Conservation (phyloP, 2,888 invertebrate species). For the Clepsis dumicolana region DNA sequence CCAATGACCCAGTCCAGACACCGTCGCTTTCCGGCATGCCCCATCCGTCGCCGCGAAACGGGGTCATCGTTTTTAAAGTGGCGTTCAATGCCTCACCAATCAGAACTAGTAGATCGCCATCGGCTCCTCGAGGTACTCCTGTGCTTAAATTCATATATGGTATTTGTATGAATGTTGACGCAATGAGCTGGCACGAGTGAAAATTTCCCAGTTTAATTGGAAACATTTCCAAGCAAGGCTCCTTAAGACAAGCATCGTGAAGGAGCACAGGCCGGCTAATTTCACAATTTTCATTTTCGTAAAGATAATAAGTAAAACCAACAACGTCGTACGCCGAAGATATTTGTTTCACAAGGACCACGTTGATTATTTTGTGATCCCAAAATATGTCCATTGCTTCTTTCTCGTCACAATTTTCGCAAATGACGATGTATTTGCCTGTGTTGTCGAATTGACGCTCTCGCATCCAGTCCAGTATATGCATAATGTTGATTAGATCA, state of each 20-base stretch:
- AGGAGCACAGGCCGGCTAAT: slow-evolving; percentile 59
- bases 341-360: slow-evolving; percentile 61
- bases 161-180: slow-evolving; percentile 67
- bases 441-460: slow-evolving; percentile 64
- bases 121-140: slow-evolving; percentile 63
- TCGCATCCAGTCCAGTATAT: slow-evolving; percentile 59
- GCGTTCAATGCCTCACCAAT: slow-evolving; percentile 66
- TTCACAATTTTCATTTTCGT: slow-evolving; percentile 59
- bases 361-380: slow-evolving; percentile 66
- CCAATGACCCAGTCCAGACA: slow-evolving; percentile 73
- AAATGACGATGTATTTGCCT: slow-evolving; percentile 69
- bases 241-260: slow-evolving; percentile 43
- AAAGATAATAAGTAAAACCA: slow-evolving; percentile 63
- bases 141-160: slow-evolving; percentile 66
- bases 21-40: slow-evolving; percentile 63
- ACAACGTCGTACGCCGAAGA: slow-evolving; percentile 40
- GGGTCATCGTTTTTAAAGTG: slow-evolving; percentile 63
- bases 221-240: slow-evolving; percentile 51
- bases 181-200: slow-evolving; percentile 63
- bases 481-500: slow-evolving; percentile 54
- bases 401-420: slow-evolving; percentile 66
- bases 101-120: slow-evolving; percentile 67
- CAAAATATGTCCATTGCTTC: slow-evolving; percentile 62
- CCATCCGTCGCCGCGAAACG: slow-evolving; percentile 66
- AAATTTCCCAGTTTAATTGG: slow-evolving; percentile 65